These are phyloP conservation scores for Acanthosepion lycidas DNA, from an alignment of 2,888 invertebrate genomes.

Conservation along the genomic window DNA sequence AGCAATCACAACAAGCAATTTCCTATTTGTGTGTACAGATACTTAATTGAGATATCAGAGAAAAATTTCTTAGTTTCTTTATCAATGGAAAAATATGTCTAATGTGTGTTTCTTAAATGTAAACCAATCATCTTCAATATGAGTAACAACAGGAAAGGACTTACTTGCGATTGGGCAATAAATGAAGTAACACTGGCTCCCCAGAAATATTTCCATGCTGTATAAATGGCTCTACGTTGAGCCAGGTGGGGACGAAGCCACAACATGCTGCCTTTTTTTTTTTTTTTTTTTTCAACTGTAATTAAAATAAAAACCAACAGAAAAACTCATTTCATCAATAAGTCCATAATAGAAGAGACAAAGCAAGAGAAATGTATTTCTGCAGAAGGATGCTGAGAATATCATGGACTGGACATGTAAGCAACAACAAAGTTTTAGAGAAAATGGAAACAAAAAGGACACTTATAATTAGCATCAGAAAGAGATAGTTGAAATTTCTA, in stretches of 20 bases:
- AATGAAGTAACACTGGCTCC: not conserved
- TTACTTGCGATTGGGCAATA: not conserved
- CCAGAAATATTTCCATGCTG: not conserved
- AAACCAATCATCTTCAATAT: too few species aligned
- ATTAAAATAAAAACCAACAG: not conserved
- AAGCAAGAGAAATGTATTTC: not conserved
- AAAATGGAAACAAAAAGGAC: not conserved
- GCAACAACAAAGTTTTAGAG: too few species aligned
- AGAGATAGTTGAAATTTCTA: not conserved
- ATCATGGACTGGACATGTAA: too few species aligned
- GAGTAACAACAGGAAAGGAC: not conserved
- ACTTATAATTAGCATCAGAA: not conserved
- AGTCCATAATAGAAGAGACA: too few species aligned
- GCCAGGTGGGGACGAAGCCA: not conserved
- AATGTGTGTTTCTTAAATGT: too few species aligned
- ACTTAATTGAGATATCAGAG: too few species aligned
- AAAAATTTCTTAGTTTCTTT: too few species aligned
- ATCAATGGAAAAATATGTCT: too few species aligned
- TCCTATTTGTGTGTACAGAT: too few species aligned
- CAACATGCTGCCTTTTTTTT: not conserved
- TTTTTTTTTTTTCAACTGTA: not conserved
- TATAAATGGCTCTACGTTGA: not conserved
- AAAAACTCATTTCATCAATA: too few species aligned
- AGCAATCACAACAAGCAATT: too few species aligned
- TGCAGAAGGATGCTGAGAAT: not conserved